A percentile compares a stretch with the other conserved stretches of the same genome.
These are phyloP conservation scores for Barbus barbus DNA, from an alignment of 2,113 vertebrate genomes.

Conservation along the genomic window DNA sequence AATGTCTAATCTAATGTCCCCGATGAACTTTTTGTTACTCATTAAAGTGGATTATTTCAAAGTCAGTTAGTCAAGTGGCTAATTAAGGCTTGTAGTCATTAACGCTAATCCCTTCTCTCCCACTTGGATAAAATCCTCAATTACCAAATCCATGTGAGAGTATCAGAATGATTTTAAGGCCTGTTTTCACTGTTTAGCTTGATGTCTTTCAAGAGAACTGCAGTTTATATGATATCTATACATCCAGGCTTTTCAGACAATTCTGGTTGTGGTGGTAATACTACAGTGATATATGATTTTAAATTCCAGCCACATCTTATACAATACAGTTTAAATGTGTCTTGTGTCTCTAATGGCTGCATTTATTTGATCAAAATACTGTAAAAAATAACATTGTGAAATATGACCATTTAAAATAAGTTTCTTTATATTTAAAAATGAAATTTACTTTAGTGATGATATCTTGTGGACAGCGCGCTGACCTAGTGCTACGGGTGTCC, in stretches of 20 bases:
- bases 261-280: not conserved
- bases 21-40: conserved; percentile 12
- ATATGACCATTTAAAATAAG: not conserved
- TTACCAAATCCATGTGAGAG: not conserved
- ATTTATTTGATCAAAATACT: not conserved
- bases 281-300: not conserved
- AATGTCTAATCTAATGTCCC: not conserved
- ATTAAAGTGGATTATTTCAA: conserved; percentile 28
- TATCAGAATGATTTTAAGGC: not conserved
- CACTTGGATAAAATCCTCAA: conserved; percentile 11
- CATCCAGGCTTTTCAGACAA: not conserved
- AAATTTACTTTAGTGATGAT: too few species aligned
- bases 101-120: not conserved
- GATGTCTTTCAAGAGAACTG: not conserved
- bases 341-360: not conserved
- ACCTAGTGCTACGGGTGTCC: too few species aligned
- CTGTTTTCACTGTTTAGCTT: not conserved
- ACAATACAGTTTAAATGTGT: not conserved
- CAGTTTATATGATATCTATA: not conserved
- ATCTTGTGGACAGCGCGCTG: too few species aligned
- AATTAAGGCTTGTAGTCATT: conserved; percentile 12
- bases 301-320: not conserved
- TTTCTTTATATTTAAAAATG: not conserved
- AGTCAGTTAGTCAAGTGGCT: not conserved
- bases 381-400: not conserved